Evolutionary conservation across 1,140 invertebrate species (phyloP).

Genomic region (Sinonovacula constricta): DNA sequence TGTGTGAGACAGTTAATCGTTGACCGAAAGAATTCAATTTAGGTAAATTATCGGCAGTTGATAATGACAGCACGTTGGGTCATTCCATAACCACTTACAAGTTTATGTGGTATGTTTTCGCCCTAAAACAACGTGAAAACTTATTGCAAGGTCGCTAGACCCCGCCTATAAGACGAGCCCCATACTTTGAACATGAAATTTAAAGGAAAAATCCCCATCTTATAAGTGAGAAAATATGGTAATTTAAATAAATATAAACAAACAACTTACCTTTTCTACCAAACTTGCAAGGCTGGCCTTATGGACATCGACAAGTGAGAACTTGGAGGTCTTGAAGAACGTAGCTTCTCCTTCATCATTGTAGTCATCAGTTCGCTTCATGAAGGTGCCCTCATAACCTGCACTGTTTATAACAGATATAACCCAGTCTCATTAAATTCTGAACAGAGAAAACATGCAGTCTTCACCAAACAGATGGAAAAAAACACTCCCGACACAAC

Average conservation of each 20-base stretch:
- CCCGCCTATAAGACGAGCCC: neutral
- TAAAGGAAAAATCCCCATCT: neutral
- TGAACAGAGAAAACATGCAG: constrained; percentile 57
- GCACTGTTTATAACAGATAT: too few relatives aligned
- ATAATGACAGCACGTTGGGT: too few relatives aligned
- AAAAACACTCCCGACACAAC: too few relatives aligned
- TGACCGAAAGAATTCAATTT: too few relatives aligned
- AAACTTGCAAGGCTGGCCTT: constrained; percentile 60
- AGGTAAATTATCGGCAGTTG: too few relatives aligned
- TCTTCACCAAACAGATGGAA: too few relatives aligned
- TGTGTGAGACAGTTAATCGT: too few relatives aligned
- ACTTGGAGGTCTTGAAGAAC: constrained; percentile 71
- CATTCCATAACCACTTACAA: neutral
- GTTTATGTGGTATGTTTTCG: neutral
- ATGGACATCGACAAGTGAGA: constrained; percentile 59
- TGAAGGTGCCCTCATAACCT: constrained; percentile 73
- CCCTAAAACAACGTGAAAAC: neutral
- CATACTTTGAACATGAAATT: neutral
- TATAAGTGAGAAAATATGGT: neutral
- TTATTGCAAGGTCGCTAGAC: neutral
- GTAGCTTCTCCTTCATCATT: constrained; percentile 77
- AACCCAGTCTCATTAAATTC: too few relatives aligned
- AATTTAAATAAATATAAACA: too few relatives aligned
- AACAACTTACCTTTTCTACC: constrained; percentile 69
- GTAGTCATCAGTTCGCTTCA: constrained; percentile 66